Evolutionary conservation across 2,797 vertebrate species (phyloP), one percentile per base, ranked within the genome.

Genomic region (Microctenopoma steveboyesi): DNA sequence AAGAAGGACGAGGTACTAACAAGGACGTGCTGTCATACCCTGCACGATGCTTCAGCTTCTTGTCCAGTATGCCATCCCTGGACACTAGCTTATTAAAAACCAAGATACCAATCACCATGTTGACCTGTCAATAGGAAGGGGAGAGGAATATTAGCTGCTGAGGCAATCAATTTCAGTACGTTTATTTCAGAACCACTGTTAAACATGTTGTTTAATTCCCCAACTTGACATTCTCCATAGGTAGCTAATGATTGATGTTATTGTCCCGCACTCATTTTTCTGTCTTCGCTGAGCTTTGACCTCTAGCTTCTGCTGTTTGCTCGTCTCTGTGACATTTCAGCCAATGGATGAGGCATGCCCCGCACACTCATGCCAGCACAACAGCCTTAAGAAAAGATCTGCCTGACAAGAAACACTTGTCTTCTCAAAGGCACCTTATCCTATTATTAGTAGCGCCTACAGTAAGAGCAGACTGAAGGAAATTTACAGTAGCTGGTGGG

Each of bases 21-120:
- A 92, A 91, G 86, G 91, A 90, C 7, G 91, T 90, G 91, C 88
- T 91, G 91, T 88, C 96, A 97, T 97, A 99, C 97, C 98, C 97
- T 67, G 97, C 96, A 94, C 97, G 95, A 88, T 99, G 98, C 95
- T 99, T 99, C 88, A 99, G 95, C 90, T 99, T 99, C 95, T 99
- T 99, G 94, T 99, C 98, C 95, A 99, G 95, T 83, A 99, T 99
- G 79, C 98, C 98, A 89, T 99, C 98, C 95, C 97, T 98, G 91
- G 98, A 99, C 95, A 99, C 98, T 88, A 99, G 95, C 91, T 99
- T 99, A 95, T 99, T 99, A 95, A 99, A 99, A 86, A 99, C 98
- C 94, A 99, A 94, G 93, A 99, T 99, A 86, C 98, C 98, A 87
- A 99, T 99, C 94, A 99, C 98, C 98, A 99, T 99, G 94, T 99